phyloP scores from a whole-genome alignment of 2,888 invertebrate species.

The Autographa gamma region DNA sequence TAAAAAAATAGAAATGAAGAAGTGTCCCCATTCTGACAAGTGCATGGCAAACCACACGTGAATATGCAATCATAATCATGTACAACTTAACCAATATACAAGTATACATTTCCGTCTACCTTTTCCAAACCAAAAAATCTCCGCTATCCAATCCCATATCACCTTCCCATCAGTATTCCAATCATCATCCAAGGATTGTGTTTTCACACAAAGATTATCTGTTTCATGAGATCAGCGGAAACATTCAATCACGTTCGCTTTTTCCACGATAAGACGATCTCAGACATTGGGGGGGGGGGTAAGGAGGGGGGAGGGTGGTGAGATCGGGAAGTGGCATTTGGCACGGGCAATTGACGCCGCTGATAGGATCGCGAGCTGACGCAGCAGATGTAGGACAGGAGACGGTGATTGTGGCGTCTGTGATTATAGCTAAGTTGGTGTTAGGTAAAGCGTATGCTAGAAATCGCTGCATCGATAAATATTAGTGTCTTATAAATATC shows the following conservation, averaged over 20 bases:
- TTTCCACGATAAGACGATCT: constrained; percentile 78
- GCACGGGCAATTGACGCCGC: constrained; percentile 89
- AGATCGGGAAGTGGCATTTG: constrained; percentile 85
- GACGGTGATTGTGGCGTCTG: constrained; percentile 39
- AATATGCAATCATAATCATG: background rate
- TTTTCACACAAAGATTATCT: constrained; percentile 76
- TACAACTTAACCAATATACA: background rate
- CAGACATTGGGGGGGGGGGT: constrained; percentile 53
- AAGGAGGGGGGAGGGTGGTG: constrained; percentile 55
- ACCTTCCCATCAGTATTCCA: constrained; percentile 51
- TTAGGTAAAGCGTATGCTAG: too few species aligned
- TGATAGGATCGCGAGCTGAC: constrained; percentile 89
- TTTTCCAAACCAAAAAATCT: constrained; percentile 2
- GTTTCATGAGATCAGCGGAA: constrained; percentile 82
- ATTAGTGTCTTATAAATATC: too few species aligned
- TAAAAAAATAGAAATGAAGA: too few species aligned
- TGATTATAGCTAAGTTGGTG: constrained; percentile 13
- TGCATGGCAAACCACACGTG: too few species aligned
- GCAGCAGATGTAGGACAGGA: constrained; percentile 79
- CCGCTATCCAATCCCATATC: constrained; percentile 39
- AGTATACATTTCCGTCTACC: background rate
- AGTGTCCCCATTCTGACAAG: too few species aligned
- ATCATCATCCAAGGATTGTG: constrained; percentile 64
- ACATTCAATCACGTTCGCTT: constrained; percentile 83
- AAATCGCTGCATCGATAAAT: too few species aligned